These are phyloP conservation scores for Neoseiulus cucumeris DNA, from an alignment of 1,140 invertebrate species.

Conservation along the genomic window DNA sequence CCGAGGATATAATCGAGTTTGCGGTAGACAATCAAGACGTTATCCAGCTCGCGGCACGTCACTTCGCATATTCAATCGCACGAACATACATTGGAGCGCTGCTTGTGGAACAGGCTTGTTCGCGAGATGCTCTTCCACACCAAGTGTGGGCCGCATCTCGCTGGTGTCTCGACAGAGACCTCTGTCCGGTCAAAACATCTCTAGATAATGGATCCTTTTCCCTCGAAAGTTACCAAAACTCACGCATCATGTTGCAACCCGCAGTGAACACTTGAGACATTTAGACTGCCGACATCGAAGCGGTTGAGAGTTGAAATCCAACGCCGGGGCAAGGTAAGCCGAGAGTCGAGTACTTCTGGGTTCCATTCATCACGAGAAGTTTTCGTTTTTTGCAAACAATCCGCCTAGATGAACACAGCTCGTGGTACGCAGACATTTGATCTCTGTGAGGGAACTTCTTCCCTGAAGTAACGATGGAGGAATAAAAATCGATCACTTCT, in stretches of 20 bases:
- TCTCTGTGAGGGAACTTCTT: no score
- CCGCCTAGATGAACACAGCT: no score
- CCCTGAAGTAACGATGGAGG: no score
- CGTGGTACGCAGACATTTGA: no score
- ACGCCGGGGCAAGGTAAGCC: background rate
- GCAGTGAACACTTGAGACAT: background rate
- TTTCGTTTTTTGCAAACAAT: no score
- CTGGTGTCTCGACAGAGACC: background rate
- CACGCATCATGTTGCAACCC: background rate
- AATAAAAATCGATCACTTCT: no score
- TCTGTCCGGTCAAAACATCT: background rate
- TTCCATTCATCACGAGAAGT: no score
- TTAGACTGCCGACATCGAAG: background rate
- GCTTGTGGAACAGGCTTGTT: constrained; percentile 28
- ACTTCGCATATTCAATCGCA: constrained; percentile 31
- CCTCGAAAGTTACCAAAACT: background rate
- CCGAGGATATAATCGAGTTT: constrained; percentile 22
- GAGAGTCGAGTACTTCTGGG: no score
- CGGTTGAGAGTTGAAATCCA: background rate
- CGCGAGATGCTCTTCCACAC: constrained; percentile 18
- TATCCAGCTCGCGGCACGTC: constrained; percentile 28
- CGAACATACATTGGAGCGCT: constrained; percentile 31
- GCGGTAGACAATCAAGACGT: constrained; percentile 20
- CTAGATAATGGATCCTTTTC: background rate
- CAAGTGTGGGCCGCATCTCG: constrained; percentile 24